Percentiles rank a stretch among this genome's conserved stretches.
These are phyloP conservation scores for Oenanthe melanoleuca DNA, from an alignment of 2,113 vertebrate genomes.

Conservation along the genomic window DNA sequence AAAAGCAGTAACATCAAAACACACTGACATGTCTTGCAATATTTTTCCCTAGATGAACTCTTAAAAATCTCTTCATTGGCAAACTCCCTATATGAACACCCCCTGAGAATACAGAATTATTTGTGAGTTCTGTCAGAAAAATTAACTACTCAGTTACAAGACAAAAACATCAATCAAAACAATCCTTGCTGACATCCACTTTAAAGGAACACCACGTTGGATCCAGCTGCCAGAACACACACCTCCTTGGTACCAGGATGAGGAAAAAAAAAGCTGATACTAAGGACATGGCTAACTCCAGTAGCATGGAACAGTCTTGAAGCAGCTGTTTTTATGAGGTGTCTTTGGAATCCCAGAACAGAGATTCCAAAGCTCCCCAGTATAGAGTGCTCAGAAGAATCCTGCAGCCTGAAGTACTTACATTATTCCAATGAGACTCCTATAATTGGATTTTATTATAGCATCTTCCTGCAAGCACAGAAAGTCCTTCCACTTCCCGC, in stretches of 20 bases:
- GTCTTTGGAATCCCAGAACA: neutral
- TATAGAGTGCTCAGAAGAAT: neutral
- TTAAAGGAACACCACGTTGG: neutral
- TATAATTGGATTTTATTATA: neutral
- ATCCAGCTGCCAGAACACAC: neutral
- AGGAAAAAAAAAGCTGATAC: neutral
- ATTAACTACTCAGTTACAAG: neutral
- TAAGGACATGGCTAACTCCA: neutral
- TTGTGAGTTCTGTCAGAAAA: neutral
- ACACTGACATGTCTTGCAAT: neutral
- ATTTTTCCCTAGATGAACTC: neutral
- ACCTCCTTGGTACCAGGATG: neutral
- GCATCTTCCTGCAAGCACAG: neutral
- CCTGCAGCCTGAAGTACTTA: neutral
- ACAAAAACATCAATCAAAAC: neutral
- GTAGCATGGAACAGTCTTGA: neutral
- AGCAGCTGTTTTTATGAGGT: rapidly evolving
- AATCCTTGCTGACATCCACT: neutral
- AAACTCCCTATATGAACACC: neutral
- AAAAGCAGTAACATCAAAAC: neutral
- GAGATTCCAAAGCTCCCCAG: neutral
- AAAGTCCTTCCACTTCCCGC: neutral
- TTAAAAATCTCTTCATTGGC: neutral
- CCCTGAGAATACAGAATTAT: neutral
- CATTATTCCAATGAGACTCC: neutral